Evolutionary conservation across 2,888 invertebrate species (phyloP), one percentile per base, ranked within the genome.

Genomic region (Agrochola litura): DNA sequence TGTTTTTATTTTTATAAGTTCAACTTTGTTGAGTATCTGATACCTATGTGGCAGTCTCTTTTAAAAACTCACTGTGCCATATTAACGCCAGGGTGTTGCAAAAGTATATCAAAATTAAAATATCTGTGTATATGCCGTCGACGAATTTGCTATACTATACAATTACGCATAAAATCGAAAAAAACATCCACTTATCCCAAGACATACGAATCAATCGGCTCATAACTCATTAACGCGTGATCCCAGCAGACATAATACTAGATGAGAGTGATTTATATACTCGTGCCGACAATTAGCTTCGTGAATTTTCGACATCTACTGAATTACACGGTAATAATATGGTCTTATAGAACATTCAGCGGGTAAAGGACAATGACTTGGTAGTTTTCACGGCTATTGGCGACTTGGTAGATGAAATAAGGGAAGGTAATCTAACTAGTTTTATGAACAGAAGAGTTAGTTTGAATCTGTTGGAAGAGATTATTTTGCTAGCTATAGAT

Each of bases 261-360:
- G 22, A 73, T 54, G 69, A 85, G 78, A 78, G 83, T 84, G 83
- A 84, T 86, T 73, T 71, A 84, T 78, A 66, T 41, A 56, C 14
- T 74, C 70, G 12, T 64, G 70, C 63, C 69, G 72, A 78, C 74
- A 70, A 85, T 84, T 86, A 82, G 37, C 63, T 66, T 78, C 66
- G 60, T 52, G n/a, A 75, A 66, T 60, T 63, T 60, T 65, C 25
- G 54, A 70, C 37, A 41, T 70, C 14, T 25, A 41, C 72, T 73
- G 63, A 82, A 82, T 77, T 72, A 83, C 19, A 77, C 52, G 22
- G 19, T 69, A 70, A 75, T 12, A 66, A 75, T 12, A 63, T 54
- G 14, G 71, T 16, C 56, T 71, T 68, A 37, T 12, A 71, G 56
- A 61, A 56, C 58, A 65, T 37, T 63, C 12, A 68, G 52, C 41